Base-by-base conservation (phyloP, 2,888 invertebrate species). In the Koerneria pararmatus region DNA sequence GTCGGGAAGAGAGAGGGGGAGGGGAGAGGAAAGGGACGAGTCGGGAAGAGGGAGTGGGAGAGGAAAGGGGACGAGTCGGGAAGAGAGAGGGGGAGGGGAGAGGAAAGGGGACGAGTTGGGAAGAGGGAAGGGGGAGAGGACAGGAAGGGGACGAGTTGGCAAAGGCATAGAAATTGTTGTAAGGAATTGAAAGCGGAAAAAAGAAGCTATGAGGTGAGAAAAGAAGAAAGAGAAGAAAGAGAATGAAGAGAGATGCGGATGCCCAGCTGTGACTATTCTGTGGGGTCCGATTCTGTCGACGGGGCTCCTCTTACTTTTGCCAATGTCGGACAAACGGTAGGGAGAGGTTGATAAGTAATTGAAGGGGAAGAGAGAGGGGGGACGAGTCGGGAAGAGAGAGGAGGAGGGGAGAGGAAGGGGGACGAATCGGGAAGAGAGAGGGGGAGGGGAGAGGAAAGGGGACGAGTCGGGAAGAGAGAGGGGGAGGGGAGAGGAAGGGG, bases 11-110 rank as follows among this genome's bases (percentile, higher is more conserved):
- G 49, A 57, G 22, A 41, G 54, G 27, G 49, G 32, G 37, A 15
- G 3, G 34, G 19, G 34, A n/a, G 34, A 29, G 48, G 24, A 60
- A 51, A 54, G 64, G 64, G 59, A 67, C 56, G 57, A 49, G 32
- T 58, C 60, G 56, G 64, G 54, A 65, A 68, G 64, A 65, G 65
- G 65, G 64, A 51, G 64, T 32, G 24, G 19, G 58, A 2, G 8
- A 22, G 8, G 64, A 49, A 60, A 64, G 56, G 60, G 64, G 61
- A 64, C 61, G 48, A 64, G 56, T 65, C 65, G 64, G 64, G 68
- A 64, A 68, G 64, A 65, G 64, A 59, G 64, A 68, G 64, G 60
- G 65, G 64, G 53, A 58, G 67, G 56, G n/a, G 63, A 48, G 35
- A 29, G 31, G 29, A 37, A 58, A 61, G 48, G 60, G 51, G n/a